phyloP scores from a whole-genome alignment of 2,113 vertebrate genomes.

The Bufo gargarizans region DNA sequence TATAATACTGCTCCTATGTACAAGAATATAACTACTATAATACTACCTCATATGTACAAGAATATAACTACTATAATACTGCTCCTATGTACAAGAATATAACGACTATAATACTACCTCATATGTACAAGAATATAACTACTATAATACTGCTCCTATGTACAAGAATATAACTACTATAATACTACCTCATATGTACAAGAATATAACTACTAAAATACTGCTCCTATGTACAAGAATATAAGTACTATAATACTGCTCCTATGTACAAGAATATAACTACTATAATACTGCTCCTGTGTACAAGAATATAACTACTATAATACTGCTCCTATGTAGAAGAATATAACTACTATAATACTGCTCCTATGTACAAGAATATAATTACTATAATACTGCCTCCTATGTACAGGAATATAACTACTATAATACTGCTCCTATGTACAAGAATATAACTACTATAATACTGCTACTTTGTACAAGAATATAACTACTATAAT shows the following conservation, averaged over 20 bases:
- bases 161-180: slow-evolving; percentile 12
- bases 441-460: too few relatives aligned
- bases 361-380: background rate
- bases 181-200: background rate
- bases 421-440: too few relatives aligned
- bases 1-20: slow-evolving; percentile 4
- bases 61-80: slow-evolving; percentile 11
- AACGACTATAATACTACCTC: background rate
- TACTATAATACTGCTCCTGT: slow-evolving; percentile 2
- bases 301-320: background rate
- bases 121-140: background rate
- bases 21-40: slow-evolving; percentile 61
- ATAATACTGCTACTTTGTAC: too few relatives aligned
- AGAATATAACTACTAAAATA: slow-evolving; percentile 9
- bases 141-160: background rate
- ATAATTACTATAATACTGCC: background rate
- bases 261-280: background rate
- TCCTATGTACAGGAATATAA: too few relatives aligned
- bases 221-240: background rate
- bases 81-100: background rate
- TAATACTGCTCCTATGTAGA: background rate
- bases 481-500: too few relatives aligned
- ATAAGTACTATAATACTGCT: slow-evolving; percentile 7
- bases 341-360: background rate
- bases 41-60: background rate